These are phyloP conservation scores for Noctua pronuba DNA, from an alignment of 2,888 invertebrate genomes.

Conservation along the genomic window DNA sequence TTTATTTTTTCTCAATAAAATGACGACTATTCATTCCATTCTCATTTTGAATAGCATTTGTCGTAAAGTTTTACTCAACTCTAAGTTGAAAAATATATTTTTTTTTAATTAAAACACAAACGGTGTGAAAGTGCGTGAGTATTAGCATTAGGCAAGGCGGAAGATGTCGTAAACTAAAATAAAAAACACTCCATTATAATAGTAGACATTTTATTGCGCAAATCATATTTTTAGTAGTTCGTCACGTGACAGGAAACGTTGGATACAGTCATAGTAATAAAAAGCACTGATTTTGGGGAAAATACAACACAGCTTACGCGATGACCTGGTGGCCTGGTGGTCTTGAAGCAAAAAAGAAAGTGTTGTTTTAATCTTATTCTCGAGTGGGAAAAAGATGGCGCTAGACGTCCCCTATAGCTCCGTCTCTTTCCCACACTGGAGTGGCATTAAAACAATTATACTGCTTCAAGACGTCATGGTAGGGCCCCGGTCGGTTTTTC, in stretches of 20 bases:
- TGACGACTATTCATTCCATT: no score
- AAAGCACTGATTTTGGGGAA: slow-evolving; percentile 7
- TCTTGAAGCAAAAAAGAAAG: no score
- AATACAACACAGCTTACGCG: neutral
- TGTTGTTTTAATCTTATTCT: no score
- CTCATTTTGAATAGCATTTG: no score
- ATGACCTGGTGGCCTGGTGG: neutral
- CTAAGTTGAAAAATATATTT: neutral
- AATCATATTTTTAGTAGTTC: slow-evolving; percentile 25
- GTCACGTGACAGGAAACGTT: slow-evolving; percentile 25
- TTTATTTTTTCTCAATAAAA: neutral
- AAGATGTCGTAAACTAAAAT: slow-evolving; percentile 38
- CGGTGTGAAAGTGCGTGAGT: slow-evolving; percentile 29
- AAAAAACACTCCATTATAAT: slow-evolving; percentile 40
- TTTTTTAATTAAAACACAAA: neutral
- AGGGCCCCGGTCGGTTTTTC: no score
- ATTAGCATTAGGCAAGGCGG: slow-evolving; percentile 4
- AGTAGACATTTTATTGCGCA: slow-evolving; percentile 17
- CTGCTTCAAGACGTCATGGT: no score
- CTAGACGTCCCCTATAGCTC: no score
- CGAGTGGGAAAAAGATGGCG: no score
- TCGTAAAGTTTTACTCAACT: neutral
- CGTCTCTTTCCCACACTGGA: no score
- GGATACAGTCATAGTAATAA: slow-evolving; percentile 9
- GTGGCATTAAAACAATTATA: no score